Base-by-base conservation (phyloP, 1,140 invertebrate genomes). In the Agrypnia vestita region DNA sequence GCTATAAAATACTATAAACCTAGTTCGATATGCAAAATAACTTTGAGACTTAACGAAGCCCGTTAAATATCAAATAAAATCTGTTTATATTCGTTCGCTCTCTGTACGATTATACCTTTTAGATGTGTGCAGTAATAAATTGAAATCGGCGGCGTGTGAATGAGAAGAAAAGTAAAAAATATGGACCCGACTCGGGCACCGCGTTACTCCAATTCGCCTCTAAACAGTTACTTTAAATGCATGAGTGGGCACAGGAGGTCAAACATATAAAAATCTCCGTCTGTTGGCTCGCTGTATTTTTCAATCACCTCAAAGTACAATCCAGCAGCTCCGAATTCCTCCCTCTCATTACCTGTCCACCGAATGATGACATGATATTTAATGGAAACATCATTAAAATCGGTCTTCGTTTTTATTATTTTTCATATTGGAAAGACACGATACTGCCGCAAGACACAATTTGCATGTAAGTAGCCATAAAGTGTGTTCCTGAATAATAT, bases 341-440 rank as follows among this genome's bases (percentile, higher is more conserved):
- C 4, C 46, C 17, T 59, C 56, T 19, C 76, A 73, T 78, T 55
- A 61, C 76, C 47, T 46, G 47, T 78, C 49, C 15, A 35, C 73
- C n/a, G 64, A 82, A 82, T 76, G 80, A 82, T 82, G 80, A 82
- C 80, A 82, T 82, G 80, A 82, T 82, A 75, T 76, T 82, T 77
- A 81, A 81, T 81, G 80, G 72, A 62, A 76, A 56, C 74, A n/a
- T 72, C 62, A 76, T 82, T 82, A 82, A 82, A 76, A 79, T 82
- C 44, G 76, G 56, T 64, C n/a, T 72, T 56, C 44, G 53, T 64
- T 76, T 76, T 76, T 76, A 71, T 71, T 71, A 71, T 71, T 71
- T 71, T 71, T 49, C 78, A 56, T 74, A 79, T 82, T 78, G 72
- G 61, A 78, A 21, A 74, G 56, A 55, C 35, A 35, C 44, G 67